A percentile compares a stretch with the other conserved stretches of the same genome.
These are phyloP conservation scores for Aphodius granarius DNA, from an alignment of 2,888 invertebrate genomes.

Conservation along the genomic window DNA sequence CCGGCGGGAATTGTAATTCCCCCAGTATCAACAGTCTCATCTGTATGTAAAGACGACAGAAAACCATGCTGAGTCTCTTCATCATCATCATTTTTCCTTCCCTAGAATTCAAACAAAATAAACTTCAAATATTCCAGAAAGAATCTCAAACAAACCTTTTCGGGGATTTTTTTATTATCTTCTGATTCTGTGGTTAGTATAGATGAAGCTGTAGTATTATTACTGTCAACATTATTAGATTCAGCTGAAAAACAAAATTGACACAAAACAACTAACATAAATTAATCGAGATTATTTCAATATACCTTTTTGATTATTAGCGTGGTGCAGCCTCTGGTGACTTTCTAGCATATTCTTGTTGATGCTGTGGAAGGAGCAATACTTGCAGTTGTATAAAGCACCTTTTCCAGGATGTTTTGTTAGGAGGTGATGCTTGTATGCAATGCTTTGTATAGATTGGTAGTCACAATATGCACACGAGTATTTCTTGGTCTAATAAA, in stretches of 20 bases:
- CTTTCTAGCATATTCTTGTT: conserved; percentile 58
- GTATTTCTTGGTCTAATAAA: conserved; percentile 49
- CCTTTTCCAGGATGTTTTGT: conserved; percentile 58
- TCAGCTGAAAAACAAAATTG: conserved; percentile 8
- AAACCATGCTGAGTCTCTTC: conserved; percentile 53
- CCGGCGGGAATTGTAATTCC: conserved; percentile 62
- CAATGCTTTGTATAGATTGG: conserved; percentile 68
- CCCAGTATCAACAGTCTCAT: conserved; percentile 58
- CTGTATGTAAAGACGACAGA: conserved; percentile 44
- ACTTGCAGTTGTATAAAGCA: conserved; percentile 57
- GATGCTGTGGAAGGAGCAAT: conserved; percentile 62
- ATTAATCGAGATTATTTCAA: not conserved
- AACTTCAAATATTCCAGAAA: not conserved
- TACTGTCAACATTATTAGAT: not conserved
- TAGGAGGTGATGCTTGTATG: conserved; percentile 65
- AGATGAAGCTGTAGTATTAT: conserved; percentile 2
- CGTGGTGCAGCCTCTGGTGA: conserved; percentile 60
- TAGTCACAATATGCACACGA: conserved; percentile 71
- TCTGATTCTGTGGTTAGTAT: conserved; percentile 26
- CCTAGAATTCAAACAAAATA: not conserved
- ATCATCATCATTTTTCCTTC: conserved; percentile 44
- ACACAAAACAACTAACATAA: too few species aligned
- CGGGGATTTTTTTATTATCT: not conserved
- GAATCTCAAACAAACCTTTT: not conserved
- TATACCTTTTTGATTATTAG: not conserved